phyloP scores from a whole-genome alignment of 2,888 invertebrate species.

The Stegana nigrithorax region DNA sequence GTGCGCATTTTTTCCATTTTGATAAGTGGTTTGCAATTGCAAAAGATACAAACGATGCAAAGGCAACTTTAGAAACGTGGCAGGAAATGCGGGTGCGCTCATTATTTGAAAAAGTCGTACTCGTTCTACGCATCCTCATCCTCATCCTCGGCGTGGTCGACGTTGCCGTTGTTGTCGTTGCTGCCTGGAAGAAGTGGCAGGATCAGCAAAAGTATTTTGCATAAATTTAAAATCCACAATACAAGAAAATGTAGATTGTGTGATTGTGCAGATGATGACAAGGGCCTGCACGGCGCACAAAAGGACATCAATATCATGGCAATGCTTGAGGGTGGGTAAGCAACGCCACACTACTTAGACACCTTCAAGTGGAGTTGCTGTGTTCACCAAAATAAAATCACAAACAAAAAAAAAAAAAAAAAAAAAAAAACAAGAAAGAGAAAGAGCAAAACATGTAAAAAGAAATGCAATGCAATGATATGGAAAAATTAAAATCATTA shows the following conservation, averaged over 20 bases:
- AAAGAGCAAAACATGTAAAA: background rate
- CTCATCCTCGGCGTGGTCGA: too few relatives aligned
- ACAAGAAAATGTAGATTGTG: conserved; percentile 26
- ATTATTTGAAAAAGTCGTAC: conserved; percentile 58
- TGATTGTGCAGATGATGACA: too few relatives aligned
- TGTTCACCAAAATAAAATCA: too few relatives aligned
- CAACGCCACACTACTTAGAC: conserved; percentile 27
- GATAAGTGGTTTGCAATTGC: conserved; percentile 49
- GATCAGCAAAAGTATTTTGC: conserved; percentile 54
- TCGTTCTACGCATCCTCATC: conserved; percentile 33
- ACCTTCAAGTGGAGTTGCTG: conserved; percentile 36
- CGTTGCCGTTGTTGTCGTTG: too few relatives aligned
- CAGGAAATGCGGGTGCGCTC: conserved; percentile 61
- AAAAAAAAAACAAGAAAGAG: background rate
- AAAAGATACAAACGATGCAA: conserved; percentile 45
- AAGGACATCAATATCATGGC: conserved; percentile 63
- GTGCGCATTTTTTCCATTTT: conserved; percentile 51
- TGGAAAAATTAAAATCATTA: conserved; percentile 62
- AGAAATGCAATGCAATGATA: conserved; percentile 54
- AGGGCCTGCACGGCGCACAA: too few relatives aligned
- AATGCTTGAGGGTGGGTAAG: conserved; percentile 41
- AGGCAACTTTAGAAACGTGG: conserved; percentile 45
- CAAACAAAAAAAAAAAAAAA: background rate
- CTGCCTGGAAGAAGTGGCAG: conserved; percentile 49
- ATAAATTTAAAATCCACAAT: conserved; percentile 54